Evolutionary conservation across 2,888 invertebrate genomes (phyloP).

Genomic region (Agrochola lota): DNA sequence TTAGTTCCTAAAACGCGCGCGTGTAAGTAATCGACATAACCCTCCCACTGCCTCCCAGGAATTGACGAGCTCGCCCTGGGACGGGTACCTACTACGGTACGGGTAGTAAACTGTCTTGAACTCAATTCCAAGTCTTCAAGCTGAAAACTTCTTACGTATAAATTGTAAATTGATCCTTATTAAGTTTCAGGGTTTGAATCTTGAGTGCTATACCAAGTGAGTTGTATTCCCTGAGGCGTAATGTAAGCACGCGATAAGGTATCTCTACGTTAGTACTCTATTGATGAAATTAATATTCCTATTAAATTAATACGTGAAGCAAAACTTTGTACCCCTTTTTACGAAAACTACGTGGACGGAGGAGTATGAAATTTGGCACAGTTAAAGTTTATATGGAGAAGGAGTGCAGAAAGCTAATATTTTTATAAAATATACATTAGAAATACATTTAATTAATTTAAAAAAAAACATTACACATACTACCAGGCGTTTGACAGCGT

Average conservation of each 20-base stretch:
- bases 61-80: conserved; percentile 48
- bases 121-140: conserved; percentile 60
- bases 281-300: conserved; percentile 3
- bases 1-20: conserved; percentile 49
- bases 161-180: conserved; percentile 65
- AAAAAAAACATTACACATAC: no score
- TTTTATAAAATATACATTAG: no score
- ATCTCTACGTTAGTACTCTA: background rate
- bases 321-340: no score
- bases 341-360: no score
- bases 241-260: conserved; percentile 10
- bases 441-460: no score
- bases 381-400: no score
- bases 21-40: conserved; percentile 65
- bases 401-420: no score
- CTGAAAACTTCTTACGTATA: conserved; percentile 59
- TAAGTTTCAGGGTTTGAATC: conserved; percentile 59
- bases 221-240: conserved; percentile 48
- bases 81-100: conserved; percentile 38
- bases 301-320: no score
- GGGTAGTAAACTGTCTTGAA: conserved; percentile 64
- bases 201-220: conserved; percentile 45
- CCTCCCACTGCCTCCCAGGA: conserved; percentile 49
- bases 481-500: no score
- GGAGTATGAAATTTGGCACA: no score